Conservation (phyloP, 1,140 invertebrate species). For the Zaprionus ghesquierei region DNA sequence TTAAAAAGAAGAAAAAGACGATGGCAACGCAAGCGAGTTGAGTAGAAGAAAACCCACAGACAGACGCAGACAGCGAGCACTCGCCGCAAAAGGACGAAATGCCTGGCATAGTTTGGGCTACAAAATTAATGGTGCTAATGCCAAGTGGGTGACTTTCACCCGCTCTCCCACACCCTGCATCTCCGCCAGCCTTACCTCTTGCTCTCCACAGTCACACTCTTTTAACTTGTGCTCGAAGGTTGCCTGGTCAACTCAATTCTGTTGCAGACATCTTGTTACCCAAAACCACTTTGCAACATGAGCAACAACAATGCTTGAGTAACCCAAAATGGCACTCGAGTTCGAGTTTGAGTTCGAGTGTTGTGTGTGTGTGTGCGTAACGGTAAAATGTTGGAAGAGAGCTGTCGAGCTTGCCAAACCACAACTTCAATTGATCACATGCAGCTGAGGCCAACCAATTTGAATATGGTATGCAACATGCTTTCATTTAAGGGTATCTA, state of each 20-base stretch:
- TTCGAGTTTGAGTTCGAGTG: constrained; percentile 43
- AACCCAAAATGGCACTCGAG: constrained; percentile 14
- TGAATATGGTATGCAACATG: not conserved
- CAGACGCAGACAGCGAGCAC: not conserved
- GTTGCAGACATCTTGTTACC: constrained; percentile 40
- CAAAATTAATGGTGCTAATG: constrained; percentile 80
- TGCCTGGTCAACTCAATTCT: constrained; percentile 54
- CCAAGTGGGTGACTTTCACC: constrained; percentile 32
- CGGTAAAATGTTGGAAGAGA: not conserved
- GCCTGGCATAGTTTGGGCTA: constrained; percentile 64
- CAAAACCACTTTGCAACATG: constrained; percentile 53
- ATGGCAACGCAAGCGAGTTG: not conserved
- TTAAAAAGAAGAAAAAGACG: not conserved
- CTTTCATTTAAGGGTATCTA: not conserved
- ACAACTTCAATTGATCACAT: not conserved
- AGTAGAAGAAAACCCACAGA: not conserved
- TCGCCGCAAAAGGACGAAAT: constrained; percentile 38
- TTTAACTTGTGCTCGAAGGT: not conserved
- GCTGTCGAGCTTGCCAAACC: not conserved
- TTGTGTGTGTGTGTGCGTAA: constrained; percentile 1
- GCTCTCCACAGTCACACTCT: not conserved
- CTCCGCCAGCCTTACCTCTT: not conserved
- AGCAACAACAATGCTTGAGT: constrained; percentile 45
- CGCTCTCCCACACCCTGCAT: not conserved
- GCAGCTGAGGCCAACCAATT: not conserved